phyloP scores from a whole-genome alignment of 1,140 invertebrate species.

The Parasteatoda tepidariorum region DNA sequence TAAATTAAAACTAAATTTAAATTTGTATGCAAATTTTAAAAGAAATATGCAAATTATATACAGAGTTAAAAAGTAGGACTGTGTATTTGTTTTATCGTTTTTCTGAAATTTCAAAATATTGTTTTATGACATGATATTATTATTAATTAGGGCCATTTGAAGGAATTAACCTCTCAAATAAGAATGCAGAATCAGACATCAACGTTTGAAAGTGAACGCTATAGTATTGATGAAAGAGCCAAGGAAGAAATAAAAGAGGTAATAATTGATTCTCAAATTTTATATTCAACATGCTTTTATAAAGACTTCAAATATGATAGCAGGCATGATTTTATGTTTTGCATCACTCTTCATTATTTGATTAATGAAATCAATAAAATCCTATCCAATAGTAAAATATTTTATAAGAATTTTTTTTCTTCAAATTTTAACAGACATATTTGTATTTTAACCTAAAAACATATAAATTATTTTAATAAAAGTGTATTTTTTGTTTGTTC shows the following conservation, averaged over 20 bases:
- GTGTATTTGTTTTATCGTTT: too few species aligned
- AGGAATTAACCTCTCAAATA: slow-evolving; percentile 89
- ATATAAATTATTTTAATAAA: too few species aligned
- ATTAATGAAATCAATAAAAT: background rate
- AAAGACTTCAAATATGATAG: background rate
- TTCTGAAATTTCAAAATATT: too few species aligned
- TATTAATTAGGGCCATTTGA: slow-evolving; percentile 79
- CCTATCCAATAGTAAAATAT: background rate
- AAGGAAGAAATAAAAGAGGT: slow-evolving; percentile 77
- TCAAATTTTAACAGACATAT: background rate
- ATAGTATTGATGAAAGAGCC: slow-evolving; percentile 75
- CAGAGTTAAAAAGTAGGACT: too few species aligned
- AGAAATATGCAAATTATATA: too few species aligned
- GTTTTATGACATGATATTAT: too few species aligned
- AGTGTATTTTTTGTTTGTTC: too few species aligned
- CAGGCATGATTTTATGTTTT: background rate
- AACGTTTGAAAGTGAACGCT: slow-evolving; percentile 68
- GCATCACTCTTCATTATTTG: background rate
- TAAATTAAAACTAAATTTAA: too few species aligned
- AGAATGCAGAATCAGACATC: slow-evolving; percentile 77
- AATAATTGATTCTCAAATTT: slow-evolving; percentile 31
- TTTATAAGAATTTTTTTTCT: background rate
- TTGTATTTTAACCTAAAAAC: too few species aligned
- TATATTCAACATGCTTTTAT: background rate
- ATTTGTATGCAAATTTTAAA: too few species aligned